Evolutionary conservation across 2,797 vertebrate genomes (phyloP), one percentile per base, ranked within the genome.

Genomic region (Graptemys geographica): DNA sequence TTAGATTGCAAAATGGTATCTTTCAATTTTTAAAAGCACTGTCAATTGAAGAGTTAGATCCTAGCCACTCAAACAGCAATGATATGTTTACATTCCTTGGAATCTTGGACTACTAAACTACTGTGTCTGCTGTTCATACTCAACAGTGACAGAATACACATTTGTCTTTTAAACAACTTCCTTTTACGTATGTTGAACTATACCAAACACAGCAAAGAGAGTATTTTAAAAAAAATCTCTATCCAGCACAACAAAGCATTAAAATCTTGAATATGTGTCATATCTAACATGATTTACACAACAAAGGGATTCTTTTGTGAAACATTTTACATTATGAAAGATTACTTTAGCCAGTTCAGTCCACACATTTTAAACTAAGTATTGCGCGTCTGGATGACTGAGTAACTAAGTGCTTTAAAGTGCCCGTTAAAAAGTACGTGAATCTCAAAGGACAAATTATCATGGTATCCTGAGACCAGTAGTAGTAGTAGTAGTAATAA

Each of bases 161-260:
- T 97, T 92, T 98, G 96, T 98, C 97, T 97, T 97, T 96, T 97
- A 96, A 98, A 98, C 97, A 98, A 97, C 97, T 98, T 98, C 97
- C 98, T 98, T 98, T 98, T 98, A 97, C 95, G 85, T 97, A 97
- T 4, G 93, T 7, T 93, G 96, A 97, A 90, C 89, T 80, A 55
- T 92, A 94, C 83, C 84, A 90, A 94, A 96, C 84, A 92, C 21
- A 83, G 88, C 72, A 95, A 93, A 97, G 86, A 97, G 86, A 96
- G 86, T 83, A 94, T 33, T 94, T 93, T 41, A 41, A 90, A 94
- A 96, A 91, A 90, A 76, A 53, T 81, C 76, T 91, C 85, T 51
- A 90, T 21, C 5, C 81, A 95, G 90, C 96, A 89, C 84, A 83
- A 92, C 86, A 90, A 92, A 95, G 86, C 85, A 95, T 96, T 84